Percentiles rank a stretch among this genome's conserved stretches.
These are phyloP conservation scores for Archips xylosteana DNA, from an alignment of 2,888 invertebrate species.

Conservation along the genomic window DNA sequence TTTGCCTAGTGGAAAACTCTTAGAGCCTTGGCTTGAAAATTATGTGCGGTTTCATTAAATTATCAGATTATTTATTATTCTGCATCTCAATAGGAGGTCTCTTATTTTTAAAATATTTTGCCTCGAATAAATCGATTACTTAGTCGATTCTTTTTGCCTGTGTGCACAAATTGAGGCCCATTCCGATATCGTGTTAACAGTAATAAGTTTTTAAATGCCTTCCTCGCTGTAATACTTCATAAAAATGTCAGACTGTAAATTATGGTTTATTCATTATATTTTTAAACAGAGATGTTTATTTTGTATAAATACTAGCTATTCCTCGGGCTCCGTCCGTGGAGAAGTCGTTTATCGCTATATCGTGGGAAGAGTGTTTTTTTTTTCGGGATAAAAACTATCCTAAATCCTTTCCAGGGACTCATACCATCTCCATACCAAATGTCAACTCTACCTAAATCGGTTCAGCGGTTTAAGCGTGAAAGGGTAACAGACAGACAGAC, in stretches of 20 bases:
- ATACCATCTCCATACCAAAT: no score
- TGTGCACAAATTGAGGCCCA: conserved; percentile 65
- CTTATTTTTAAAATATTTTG: conserved; percentile 12
- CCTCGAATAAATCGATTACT: conserved; percentile 59
- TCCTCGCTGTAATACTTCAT: conserved; percentile 62
- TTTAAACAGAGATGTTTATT: conserved; percentile 3
- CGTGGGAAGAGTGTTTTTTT: no score
- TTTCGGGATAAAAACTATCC: no score
- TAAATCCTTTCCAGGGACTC: no score
- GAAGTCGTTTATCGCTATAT: no score
- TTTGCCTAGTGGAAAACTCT: no score
- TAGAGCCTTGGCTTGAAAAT: no score
- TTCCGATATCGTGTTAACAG: conserved; percentile 64
- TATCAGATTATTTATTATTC: neutral
- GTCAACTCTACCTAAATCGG: no score
- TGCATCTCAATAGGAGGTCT: neutral
- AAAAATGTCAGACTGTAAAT: conserved; percentile 45
- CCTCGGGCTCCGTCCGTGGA: no score
- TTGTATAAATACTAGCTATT: neutral
- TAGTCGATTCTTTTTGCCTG: conserved; percentile 54
- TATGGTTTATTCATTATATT: conserved; percentile 1
- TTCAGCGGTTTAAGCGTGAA: no score
- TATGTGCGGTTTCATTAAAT: neutral
- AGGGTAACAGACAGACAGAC: no score
- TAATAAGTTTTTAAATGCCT: conserved; percentile 77